Evolutionary conservation across 2,797 vertebrate species (phyloP), one percentile per base, ranked within the genome.

Genomic region (Halcyon smyrnensis): DNA sequence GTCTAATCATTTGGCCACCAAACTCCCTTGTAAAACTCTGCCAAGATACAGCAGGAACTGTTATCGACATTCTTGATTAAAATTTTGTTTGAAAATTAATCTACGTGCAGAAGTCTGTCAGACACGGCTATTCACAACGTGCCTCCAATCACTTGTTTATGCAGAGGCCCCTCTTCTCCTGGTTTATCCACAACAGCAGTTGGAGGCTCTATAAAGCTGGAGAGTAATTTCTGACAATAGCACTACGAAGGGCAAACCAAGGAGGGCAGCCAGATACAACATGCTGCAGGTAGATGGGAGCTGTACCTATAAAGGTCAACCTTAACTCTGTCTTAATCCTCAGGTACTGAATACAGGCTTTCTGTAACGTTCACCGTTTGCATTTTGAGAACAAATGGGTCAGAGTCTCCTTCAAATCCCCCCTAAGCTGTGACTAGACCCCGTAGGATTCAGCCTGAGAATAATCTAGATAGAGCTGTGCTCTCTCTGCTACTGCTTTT

Each of bases 61-160:
- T 53, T 43, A 67, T 3, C 90, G 80, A 76, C 37, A 65, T 19
- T 46, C 75, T 57, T 51, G 53, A 82, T 76, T 57, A 89, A 87
- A 76, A 84, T 63, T 82, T 81, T 83, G 48, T 81, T 89, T 84
- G 83, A 78, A 87, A 95, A 96, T 71, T 45, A 63, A 84, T 91
- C 37, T 90, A 37, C 48, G 68, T 89, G 51, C 48, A 81, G 71
- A 69, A 87, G 14, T 36, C 68, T 83, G 64, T 77, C 62, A 82
- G 87, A 70, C 1, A 28, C 27, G 71, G 36, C 32, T 70, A 68
- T 34, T 87, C 59, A 59, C 43, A 71, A 30, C 9, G 19, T 21
- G 41, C 41, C 50, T 71, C 46, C 45, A 80, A 32, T 20, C 21
- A 39, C 46, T 79, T 60, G 20, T 53, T 83, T 69, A 54, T 19